Evolutionary conservation across 2,888 invertebrate species (phyloP).

Genomic region (Heliconius hortense): DNA sequence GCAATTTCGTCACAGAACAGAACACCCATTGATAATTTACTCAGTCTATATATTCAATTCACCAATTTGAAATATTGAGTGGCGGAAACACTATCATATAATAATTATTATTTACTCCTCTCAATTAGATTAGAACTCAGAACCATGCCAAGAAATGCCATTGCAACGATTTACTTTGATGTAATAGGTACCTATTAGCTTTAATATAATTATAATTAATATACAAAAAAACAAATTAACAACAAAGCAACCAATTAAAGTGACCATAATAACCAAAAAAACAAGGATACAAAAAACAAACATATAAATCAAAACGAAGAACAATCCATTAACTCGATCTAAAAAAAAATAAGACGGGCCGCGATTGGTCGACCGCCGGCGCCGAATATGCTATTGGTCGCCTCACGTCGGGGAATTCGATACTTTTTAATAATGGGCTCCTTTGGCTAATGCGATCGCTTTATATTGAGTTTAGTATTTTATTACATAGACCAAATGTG

Average conservation of each 20-base stretch:
- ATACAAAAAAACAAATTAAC: neutral
- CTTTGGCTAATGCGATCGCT: conserved; percentile 80
- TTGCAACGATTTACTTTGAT: neutral
- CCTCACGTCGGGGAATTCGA: conserved; percentile 74
- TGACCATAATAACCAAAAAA: conserved; percentile 20
- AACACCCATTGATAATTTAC: neutral
- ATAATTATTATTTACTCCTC: neutral
- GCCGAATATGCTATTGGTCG: conserved; percentile 68
- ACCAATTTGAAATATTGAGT: neutral
- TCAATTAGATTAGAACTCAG: neutral
- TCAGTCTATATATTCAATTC: neutral
- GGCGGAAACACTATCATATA: neutral
- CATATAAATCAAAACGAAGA: conserved; percentile 78
- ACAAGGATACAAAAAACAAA: conserved; percentile 48
- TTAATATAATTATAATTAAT: neutral
- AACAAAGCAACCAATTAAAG: conserved; percentile 4
- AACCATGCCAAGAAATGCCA: neutral
- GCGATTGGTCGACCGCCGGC: conserved; percentile 67
- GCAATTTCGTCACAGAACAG: neutral
- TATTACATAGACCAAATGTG: conserved; percentile 75
- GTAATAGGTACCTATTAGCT: neutral
- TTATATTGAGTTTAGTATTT: conserved; percentile 77
- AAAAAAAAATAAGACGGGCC: conserved; percentile 65
- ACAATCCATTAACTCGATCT: conserved; percentile 78
- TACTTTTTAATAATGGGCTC: conserved; percentile 83